Base-by-base conservation (phyloP, 2,797 vertebrate species). In the Coccyzus lansbergi region DNA sequence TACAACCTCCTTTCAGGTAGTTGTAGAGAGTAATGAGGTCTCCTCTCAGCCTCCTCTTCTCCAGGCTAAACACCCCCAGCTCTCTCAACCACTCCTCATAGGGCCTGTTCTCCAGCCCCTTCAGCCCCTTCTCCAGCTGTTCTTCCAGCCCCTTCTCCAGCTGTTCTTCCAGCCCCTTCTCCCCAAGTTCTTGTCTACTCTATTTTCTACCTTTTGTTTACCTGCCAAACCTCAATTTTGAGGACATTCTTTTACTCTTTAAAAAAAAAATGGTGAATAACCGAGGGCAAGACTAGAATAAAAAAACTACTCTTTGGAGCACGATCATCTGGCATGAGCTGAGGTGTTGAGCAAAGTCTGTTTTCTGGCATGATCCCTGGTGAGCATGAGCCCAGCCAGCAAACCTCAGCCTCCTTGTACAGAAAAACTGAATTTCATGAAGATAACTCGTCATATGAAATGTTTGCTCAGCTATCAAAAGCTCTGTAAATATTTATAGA, bases 401-500 rank as follows among this genome's bases (percentile, higher is more conserved):
- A 72, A 76, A 68, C 49, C 40, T 72, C 60, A 75, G 7, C 59
- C 59, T 68, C 7, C 40, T 94, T 67, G n/a, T 46, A 3, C 1
- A 76, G 71, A 44, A 58, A 69, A 86, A 40, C 40, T 60, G 36
- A n/a, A 55, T 91, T 93, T 70, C 58, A 14, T 83, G 22, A 79
- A 38, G 31, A 40, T 68, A 82, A 31, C 0, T 0, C 0, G 0
- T 76, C 42, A 25, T 33, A 1, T 48, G 40, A 76, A 79, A 62
- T 69, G 51, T 72, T 84, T 95, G 9, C 34, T 69, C 33, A 21
- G 49, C 58, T 46, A 38, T 52, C 34, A 49, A 48, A 34, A 67
- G 59, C 12, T 78, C 36, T 1, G 0, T 70, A n/a, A 82, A n/a
- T 88, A 31, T 55, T 55, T 71, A 12, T 16, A 17, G 33, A 75